Conservation (phyloP, 2,113 vertebrate species). For the Aplodontia rufa region DNA sequence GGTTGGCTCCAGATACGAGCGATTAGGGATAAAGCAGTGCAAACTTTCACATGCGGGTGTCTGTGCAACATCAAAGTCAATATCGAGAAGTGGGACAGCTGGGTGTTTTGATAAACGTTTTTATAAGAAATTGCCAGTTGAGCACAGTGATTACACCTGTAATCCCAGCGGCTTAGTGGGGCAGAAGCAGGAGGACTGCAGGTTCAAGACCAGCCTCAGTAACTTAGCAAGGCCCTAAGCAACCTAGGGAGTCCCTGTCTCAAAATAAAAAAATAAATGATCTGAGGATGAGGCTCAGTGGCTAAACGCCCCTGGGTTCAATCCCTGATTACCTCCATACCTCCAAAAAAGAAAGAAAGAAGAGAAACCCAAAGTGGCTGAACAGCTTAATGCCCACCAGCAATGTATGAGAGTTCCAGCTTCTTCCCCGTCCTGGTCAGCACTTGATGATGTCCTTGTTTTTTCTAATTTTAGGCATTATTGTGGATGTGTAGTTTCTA, state of each 20-base stretch:
- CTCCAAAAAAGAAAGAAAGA: too few species aligned
- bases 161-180: too few species aligned
- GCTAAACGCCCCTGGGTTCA: too few species aligned
- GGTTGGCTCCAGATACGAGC: too few species aligned
- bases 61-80: neutral
- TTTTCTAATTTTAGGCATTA: neutral
- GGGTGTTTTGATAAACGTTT: neutral
- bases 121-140: neutral
- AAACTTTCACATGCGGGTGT: neutral
- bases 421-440: neutral
- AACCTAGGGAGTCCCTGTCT: too few species aligned
- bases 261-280: too few species aligned
- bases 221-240: too few species aligned
- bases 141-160: too few species aligned
- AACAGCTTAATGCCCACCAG: neutral
- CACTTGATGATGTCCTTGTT: neutral
- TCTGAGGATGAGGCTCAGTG: too few species aligned
- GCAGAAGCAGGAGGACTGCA: too few species aligned
- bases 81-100: fast-evolving
- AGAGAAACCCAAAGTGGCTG: neutral
- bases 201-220: too few species aligned
- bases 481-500: neutral
- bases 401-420: neutral
- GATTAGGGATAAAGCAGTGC: neutral
- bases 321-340: too few species aligned